Conservation (phyloP, 1,140 invertebrate genomes). For the Trichogramma pretiosum region DNA sequence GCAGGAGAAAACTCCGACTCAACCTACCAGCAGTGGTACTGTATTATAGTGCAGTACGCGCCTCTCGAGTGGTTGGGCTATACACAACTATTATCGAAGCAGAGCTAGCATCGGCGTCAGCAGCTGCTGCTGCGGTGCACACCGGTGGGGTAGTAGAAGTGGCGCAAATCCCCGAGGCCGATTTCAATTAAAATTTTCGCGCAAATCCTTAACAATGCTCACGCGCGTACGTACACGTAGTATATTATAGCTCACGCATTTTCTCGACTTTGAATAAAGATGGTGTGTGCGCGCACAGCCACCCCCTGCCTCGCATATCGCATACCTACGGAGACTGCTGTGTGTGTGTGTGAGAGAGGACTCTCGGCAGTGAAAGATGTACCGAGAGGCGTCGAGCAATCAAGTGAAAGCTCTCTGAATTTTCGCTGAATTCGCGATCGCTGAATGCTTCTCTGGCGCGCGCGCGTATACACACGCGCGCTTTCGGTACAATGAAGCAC, state of each 20-base stretch:
- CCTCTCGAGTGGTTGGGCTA: not conserved
- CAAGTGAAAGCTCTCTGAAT: conserved; percentile 3
- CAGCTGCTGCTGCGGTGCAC: not conserved
- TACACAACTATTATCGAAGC: too few relatives aligned
- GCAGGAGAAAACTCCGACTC: not conserved
- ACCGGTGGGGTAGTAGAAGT: not conserved
- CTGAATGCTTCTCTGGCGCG: too few relatives aligned
- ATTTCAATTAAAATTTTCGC: conserved; percentile 18
- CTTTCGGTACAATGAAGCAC: too few relatives aligned
- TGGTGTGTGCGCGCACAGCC: too few relatives aligned
- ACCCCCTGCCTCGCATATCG: too few relatives aligned
- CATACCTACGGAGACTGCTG: too few relatives aligned
- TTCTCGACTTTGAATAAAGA: too few relatives aligned
- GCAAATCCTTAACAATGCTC: conserved; percentile 10
- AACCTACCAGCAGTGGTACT: conserved; percentile 3
- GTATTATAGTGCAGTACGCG: conserved; percentile 7
- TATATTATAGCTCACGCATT: too few relatives aligned
- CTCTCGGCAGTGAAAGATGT: conserved; percentile 6
- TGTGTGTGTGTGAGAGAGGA: too few relatives aligned
- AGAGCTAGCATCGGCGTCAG: too few relatives aligned
- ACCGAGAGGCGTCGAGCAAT: conserved; percentile 8
- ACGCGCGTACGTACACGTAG: not conserved
- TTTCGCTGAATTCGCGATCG: conserved; percentile 9
- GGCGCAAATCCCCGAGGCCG: conserved; percentile 1
- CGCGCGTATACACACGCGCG: too few relatives aligned